A percentile compares a stretch with the other conserved stretches of the same genome.
phyloP scores from a whole-genome alignment of 2,888 invertebrate species.

The Sarcophaga carnaria region DNA sequence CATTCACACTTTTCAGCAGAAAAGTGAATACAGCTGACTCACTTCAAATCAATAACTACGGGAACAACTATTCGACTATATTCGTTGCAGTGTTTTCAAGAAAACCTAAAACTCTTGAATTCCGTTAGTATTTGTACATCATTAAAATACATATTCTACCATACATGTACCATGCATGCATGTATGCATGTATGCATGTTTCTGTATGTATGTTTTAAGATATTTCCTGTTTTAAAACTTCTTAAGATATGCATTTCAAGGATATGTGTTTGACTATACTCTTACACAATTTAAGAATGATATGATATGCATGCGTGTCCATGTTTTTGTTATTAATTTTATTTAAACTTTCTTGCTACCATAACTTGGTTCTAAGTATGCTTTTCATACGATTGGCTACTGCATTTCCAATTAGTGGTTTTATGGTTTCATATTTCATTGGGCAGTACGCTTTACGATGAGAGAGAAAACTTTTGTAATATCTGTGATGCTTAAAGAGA shows the following conservation, averaged over 20 bases:
- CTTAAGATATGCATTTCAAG: background rate
- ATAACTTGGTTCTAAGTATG: background rate
- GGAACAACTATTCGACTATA: too few species aligned
- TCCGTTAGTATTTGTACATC: too few species aligned
- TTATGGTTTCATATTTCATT: background rate
- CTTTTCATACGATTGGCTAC: conserved; percentile 16
- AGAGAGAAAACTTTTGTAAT: background rate
- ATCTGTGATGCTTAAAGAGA: background rate
- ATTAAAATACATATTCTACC: too few species aligned
- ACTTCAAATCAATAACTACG: too few species aligned
- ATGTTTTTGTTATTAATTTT: background rate
- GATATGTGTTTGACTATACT: too few species aligned
- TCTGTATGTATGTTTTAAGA: background rate
- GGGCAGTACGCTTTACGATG: background rate
- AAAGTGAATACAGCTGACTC: too few species aligned
- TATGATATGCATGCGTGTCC: background rate
- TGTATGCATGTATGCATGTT: background rate
- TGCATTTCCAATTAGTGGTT: conserved; percentile 29
- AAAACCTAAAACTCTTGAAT: too few species aligned
- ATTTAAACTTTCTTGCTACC: background rate
- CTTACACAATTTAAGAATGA: too few species aligned
- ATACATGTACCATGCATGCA: background rate
- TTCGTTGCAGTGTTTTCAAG: too few species aligned
- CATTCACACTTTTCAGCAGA: too few species aligned
- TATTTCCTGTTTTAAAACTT: background rate